Evolutionary conservation across 2,888 invertebrate species (phyloP).

Genomic region (Cheilosia vernalis): DNA sequence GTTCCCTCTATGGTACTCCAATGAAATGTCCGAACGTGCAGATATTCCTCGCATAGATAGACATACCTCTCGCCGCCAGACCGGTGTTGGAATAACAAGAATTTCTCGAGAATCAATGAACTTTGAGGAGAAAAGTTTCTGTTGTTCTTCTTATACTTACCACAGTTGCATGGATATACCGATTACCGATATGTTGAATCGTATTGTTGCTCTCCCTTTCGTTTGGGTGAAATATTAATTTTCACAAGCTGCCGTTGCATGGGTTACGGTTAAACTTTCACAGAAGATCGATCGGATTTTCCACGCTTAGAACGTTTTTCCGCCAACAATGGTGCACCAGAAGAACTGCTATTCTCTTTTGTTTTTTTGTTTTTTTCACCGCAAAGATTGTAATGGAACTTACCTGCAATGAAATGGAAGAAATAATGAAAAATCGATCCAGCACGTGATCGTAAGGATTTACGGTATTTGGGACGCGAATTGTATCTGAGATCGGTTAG

Average conservation of each 20-base stretch:
- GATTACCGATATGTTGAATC: constrained; percentile 23
- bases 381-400: constrained; percentile 54
- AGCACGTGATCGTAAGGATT: constrained; percentile 42
- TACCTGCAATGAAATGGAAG: constrained; percentile 69
- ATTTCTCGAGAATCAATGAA: constrained; percentile 68
- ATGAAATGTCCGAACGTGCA: constrained; percentile 69
- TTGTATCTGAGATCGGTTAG: constrained; percentile 29
- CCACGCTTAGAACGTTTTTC: constrained; percentile 24
- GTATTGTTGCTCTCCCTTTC: constrained; percentile 42
- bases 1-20: constrained; percentile 57
- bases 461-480: constrained; percentile 54
- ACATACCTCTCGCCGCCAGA: not conserved
- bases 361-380: constrained; percentile 21
- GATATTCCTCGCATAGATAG: constrained; percentile 30
- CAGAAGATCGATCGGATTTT: constrained; percentile 36
- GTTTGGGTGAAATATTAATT: constrained; percentile 20
- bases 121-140: constrained; percentile 29
- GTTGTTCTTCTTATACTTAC: constrained; percentile 18
- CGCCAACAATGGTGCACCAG: constrained; percentile 32
- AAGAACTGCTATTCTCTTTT: constrained; percentile 51
- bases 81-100: constrained; percentile 49
- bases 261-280: not conserved
- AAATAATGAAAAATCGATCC: constrained; percentile 62
- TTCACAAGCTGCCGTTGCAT: constrained; percentile 13
- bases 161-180: constrained; percentile 21